phyloP scores from a whole-genome alignment of 2,888 invertebrate species.

The Eumacrocentrus americanus region DNA sequence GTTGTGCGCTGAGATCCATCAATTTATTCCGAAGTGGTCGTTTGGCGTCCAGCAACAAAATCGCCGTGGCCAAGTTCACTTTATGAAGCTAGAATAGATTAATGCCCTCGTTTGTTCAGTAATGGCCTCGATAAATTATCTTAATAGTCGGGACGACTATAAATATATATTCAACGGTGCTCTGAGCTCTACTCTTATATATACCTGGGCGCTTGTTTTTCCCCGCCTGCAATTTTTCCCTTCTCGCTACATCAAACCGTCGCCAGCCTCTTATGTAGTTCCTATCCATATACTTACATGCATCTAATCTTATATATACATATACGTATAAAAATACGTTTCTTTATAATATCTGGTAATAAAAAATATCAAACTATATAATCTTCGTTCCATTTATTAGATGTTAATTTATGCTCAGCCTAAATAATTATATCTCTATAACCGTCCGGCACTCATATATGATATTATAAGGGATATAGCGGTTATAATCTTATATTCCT shows the following conservation, averaged over 20 bases:
- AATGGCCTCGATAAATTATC: slow-evolving; percentile 61
- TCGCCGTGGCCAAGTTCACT: slow-evolving; percentile 59
- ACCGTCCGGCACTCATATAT: too few relatives aligned
- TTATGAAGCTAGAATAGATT: slow-evolving; percentile 62
- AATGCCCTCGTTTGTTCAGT: slow-evolving; percentile 61
- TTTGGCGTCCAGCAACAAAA: slow-evolving; percentile 59
- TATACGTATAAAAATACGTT: not conserved
- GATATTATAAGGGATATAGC: not conserved
- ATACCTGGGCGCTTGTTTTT: slow-evolving; percentile 34
- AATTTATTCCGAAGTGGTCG: slow-evolving; percentile 58
- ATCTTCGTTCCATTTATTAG: not conserved
- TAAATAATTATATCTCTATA: too few relatives aligned
- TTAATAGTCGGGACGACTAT: slow-evolving; percentile 58
- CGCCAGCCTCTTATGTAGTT: slow-evolving; percentile 17
- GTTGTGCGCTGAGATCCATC: slow-evolving; percentile 45
- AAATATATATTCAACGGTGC: slow-evolving; percentile 53
- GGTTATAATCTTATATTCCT: not conserved
- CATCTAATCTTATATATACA: not conserved
- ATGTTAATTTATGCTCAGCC: not conserved
- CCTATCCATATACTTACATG: not conserved
- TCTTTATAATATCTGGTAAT: not conserved
- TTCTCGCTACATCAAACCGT: slow-evolving; percentile 18
- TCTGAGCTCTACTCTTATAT: slow-evolving; percentile 27
- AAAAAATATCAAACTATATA: not conserved
- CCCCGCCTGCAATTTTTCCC: slow-evolving; percentile 27